Evolutionary conservation across 2,797 vertebrate species (phyloP).

Genomic region (Chelon auratus): DNA sequence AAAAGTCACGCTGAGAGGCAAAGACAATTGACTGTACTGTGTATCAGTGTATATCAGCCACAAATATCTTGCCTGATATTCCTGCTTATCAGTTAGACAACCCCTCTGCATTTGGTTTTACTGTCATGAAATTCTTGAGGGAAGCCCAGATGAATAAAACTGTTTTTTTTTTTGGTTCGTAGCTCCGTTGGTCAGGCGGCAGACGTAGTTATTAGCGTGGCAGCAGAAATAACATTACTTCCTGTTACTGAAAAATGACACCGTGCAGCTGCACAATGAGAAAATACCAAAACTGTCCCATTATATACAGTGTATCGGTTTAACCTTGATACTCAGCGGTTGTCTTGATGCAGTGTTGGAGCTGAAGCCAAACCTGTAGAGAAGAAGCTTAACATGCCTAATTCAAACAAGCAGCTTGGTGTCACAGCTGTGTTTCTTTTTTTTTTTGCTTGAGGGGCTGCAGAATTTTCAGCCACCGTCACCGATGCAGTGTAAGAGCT

Average conservation of each 20-base stretch:
- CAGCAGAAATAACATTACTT: slow-evolving; percentile 3
- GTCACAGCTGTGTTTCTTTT: neutral
- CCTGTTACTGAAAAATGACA: neutral
- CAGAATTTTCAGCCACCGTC: slow-evolving; percentile 6
- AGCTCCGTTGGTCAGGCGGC: neutral
- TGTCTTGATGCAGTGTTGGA: neutral
- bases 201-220: neutral
- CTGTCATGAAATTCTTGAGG: neutral
- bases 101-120: neutral
- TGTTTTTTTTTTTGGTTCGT: neutral
- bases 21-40: too few relatives aligned
- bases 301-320: neutral
- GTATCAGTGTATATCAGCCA: neutral
- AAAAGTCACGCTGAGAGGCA: too few relatives aligned
- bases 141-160: slow-evolving; percentile 7
- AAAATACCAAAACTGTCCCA: neutral
- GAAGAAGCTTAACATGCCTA: slow-evolving; percentile 8
- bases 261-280: neutral
- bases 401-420: neutral
- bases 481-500: neutral
- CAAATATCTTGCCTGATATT: slow-evolving; percentile 7
- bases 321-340: slow-evolving; percentile 10
- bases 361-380: slow-evolving; percentile 22
- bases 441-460: slow-evolving; percentile 18
- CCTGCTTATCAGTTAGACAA: slow-evolving; percentile 1